These are phyloP conservation scores for Jordanella pulchra DNA, from an alignment of 2,797 vertebrate species.

Conservation along the genomic window DNA sequence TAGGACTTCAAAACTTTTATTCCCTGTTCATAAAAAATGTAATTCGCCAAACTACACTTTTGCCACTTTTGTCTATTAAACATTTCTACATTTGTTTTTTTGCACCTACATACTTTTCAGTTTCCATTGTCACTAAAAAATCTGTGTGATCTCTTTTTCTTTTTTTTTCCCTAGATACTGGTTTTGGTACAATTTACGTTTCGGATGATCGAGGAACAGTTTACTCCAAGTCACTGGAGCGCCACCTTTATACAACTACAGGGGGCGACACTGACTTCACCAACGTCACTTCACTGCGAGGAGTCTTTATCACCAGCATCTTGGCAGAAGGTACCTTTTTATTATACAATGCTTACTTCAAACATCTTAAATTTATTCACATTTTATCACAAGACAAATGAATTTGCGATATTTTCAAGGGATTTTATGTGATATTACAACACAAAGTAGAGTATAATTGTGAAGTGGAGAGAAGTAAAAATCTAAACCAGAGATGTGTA, in stretches of 20 bases:
- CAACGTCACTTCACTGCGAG: conserved; percentile 92
- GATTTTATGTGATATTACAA: not conserved
- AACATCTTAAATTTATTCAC: not conserved
- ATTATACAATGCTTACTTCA: not conserved
- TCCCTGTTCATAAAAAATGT: too few relatives aligned
- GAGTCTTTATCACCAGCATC: conserved; percentile 90
- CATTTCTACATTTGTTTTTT: not conserved
- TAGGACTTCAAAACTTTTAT: too few relatives aligned
- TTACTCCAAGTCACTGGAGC: conserved; percentile 93
- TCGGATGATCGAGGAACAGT: conserved; percentile 92
- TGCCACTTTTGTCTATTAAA: not conserved
- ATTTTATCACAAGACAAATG: too few relatives aligned
- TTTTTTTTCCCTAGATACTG: conserved; percentile 79
- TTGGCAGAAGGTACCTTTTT: conserved; percentile 84
- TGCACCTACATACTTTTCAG: not conserved
- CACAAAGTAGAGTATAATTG: too few relatives aligned
- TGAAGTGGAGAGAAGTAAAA: not conserved
- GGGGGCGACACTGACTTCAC: conserved; percentile 94
- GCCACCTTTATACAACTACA: conserved; percentile 89
- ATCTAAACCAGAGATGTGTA: not conserved
- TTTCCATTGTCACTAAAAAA: not conserved
- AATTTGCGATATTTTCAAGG: not conserved
- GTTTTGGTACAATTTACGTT: conserved; percentile 91
- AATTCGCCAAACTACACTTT: not conserved
- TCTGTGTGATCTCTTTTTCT: not conserved